Evolutionary conservation across 1,140 invertebrate genomes (phyloP).

Genomic region (Plectrocnemia conspersa): DNA sequence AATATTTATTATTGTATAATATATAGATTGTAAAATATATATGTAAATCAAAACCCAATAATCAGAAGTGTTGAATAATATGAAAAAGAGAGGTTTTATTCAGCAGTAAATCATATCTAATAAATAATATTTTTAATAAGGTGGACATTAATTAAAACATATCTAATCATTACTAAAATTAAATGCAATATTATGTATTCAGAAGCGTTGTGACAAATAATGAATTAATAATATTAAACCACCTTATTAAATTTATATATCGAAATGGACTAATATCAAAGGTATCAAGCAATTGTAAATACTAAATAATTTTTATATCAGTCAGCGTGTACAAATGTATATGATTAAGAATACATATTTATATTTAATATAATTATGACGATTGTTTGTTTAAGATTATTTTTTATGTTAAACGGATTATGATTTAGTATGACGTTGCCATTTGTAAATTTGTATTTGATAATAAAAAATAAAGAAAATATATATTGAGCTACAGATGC

Average conservation of each 20-base stretch:
- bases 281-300: background rate
- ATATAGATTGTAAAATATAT: background rate
- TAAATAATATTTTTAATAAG: slow-evolving; percentile 1
- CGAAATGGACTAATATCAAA: background rate
- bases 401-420: too few species aligned
- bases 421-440: slow-evolving; percentile 18
- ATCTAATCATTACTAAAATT: background rate
- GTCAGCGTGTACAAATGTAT: too few species aligned
- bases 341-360: too few species aligned
- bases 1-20: too few species aligned
- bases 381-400: too few species aligned
- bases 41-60: background rate
- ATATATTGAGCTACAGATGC: background rate
- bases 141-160: background rate
- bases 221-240: too few species aligned
- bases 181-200: too few species aligned
- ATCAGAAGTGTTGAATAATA: background rate
- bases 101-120: background rate
- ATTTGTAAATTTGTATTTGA: slow-evolving; percentile 29
- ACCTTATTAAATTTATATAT: background rate
- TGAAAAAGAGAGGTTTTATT: background rate
- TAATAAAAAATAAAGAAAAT: slow-evolving; percentile 14
- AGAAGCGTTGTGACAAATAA: too few species aligned
- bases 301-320: too few species aligned
- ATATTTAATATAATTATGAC: background rate